Evolutionary conservation across 2,113 vertebrate genomes (phyloP), one percentile per base, ranked within the genome.

Genomic region (Camelus dromedarius): DNA sequence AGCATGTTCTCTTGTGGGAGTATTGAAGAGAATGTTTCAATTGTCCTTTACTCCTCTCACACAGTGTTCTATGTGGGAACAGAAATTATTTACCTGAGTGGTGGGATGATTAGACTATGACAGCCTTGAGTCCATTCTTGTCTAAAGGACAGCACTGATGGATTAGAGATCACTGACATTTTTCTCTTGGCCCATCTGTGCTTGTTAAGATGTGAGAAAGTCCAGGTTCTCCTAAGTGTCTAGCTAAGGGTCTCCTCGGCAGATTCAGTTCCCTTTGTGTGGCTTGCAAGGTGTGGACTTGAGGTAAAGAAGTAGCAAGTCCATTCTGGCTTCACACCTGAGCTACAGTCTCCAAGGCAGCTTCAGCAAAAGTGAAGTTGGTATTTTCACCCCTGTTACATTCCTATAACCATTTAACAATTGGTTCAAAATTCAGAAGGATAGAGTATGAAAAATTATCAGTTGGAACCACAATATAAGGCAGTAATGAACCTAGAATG

Each of bases 351-450:
- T 52, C 20, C 67, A 69, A 80, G 35, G 35, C 58, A 89, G 38
- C 24, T 48, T 93, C 77, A 73, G 38, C 67, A 88, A 32, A 84
- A 89, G 84, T 91, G 48, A 95, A 91, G 0, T 50, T 89, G 24
- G 42, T 26, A 64, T 80, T 92, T 89, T 93, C 19, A 89, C 4
- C 8, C 42, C 26, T n/a, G 67, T 83, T 89, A 80, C 24, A 42
- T 73, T 75, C 67, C 5, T 93, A 50, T 89, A 89, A 91, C 20
- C 24, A 48, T 89, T 89, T 60, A 62, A 42, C 30, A 94, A 58
- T 52, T 81, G 77, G 60, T 76, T 96, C 58, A 66, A 88, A 95
- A 88, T 95, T 87, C 62, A 91, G 30, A 93, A 84, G 19, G 24
- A 75, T 52, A 35, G 19, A 75, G 6, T 89, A 54, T 75, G n/a